Conservation (phyloP, 2,888 invertebrate species). For the Drosophila sordidapex region DNA sequence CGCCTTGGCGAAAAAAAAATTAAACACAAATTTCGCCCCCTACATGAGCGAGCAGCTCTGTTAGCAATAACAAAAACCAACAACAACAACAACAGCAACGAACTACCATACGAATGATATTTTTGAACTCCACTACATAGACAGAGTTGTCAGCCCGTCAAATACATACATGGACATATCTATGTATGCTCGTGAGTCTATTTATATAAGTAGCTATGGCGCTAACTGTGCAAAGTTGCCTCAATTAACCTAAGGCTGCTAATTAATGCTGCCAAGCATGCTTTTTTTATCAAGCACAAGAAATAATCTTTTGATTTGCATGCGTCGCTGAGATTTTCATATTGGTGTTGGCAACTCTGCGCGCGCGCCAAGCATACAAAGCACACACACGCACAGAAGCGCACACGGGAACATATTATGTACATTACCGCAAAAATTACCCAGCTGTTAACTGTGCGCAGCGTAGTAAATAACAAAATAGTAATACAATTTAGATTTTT, state of each 20-base stretch:
- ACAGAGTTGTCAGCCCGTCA: conserved; percentile 66
- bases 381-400: conserved; percentile 36
- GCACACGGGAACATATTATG: conserved; percentile 13
- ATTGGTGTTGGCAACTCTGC: conserved; percentile 68
- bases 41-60: conserved; percentile 48
- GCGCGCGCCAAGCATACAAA: conserved; percentile 65
- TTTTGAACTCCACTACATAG: conserved; percentile 74
- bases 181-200: conserved; percentile 19
- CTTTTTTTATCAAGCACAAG: conserved; percentile 42
- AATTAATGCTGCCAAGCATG: conserved; percentile 50
- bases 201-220: conserved; percentile 40
- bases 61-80: conserved; percentile 16
- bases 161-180: conserved; percentile 3
- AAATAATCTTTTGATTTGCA: conserved; percentile 52
- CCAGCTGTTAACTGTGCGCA: conserved; percentile 40
- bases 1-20: conserved; percentile 60
- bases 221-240: conserved; percentile 34
- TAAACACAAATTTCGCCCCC: conserved; percentile 67
- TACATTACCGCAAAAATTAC: conserved; percentile 26
- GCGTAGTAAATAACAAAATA: background rate
- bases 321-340: conserved; percentile 36
- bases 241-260: conserved; percentile 49
- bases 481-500: background rate
- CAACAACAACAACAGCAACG: conserved; percentile 35
- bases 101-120: conserved; percentile 59